Base-by-base conservation (phyloP, 2,888 invertebrate genomes). In the Tipula lateralis region DNA sequence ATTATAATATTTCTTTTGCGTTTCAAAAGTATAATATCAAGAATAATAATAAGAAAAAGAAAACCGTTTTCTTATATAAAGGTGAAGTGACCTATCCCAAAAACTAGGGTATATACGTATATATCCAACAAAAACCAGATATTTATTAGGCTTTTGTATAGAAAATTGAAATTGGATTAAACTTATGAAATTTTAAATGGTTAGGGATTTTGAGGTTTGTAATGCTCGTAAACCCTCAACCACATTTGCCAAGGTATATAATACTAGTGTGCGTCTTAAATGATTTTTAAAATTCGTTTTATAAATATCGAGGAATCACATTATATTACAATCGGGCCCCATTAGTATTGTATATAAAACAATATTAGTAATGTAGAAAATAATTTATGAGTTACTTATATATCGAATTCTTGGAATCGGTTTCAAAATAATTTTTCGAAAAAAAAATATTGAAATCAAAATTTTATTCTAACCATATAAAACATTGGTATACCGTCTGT, bases 81-180 rank as follows among this genome's bases (percentile, higher is more conserved):
- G 24, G 66, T 66, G 66, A 66, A 66, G 19, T 66, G 66, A 66
- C 66, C 66, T 66, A 66, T 66, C 66, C 66, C 66, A 66, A 66
- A 39, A 66, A 66, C 19, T 9, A 66, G 66, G 24, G 24, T 44
- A 5, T 44, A 16, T 44, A 16, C 24, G 19, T 24, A 24, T 66
- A 66, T 24, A 66, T 32, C 66, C 66, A 66, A 66, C 5, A 66
- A 66, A 66, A 66, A 66, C n/a, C n/a, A n/a, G n/a, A n/a, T n/a
- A n/a, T 24, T 66, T 66, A 66, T 66, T 66, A 66, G n/a, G 66
- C 66, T 66, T 24, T 24, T 16, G 16, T 66, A 24, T 9, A 66
- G 66, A 66, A 66, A 66, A 24, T 24, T 24, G 24, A 66, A 66
- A 66, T 66, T 66, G 66, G 66, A 66, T 66, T 66, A 66, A 24